Evolutionary conservation across 2,888 invertebrate species (phyloP).

Genomic region (Drosophila kuntzei): DNA sequence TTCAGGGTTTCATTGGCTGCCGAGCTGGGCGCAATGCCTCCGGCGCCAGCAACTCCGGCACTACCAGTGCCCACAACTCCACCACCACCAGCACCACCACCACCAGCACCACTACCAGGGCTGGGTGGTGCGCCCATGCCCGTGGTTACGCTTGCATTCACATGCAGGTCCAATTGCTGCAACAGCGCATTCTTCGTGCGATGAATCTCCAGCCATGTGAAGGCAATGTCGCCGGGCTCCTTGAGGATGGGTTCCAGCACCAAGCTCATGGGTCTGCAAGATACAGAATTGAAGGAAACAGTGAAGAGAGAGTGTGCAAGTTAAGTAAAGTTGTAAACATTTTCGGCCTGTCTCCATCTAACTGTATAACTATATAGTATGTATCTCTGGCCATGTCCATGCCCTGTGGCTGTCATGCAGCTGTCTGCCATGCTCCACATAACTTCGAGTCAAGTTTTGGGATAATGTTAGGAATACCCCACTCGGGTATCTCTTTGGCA

Average conservation of each 20-base stretch:
- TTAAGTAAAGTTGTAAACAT: conserved; percentile 60
- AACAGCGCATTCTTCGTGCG: conserved; percentile 88
- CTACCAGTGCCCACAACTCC: conserved; percentile 54
- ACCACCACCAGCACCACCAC: conserved; percentile 43
- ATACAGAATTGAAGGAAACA: conserved; percentile 2
- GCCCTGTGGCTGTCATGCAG: conserved; percentile 38
- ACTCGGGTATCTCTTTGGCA: conserved; percentile 32
- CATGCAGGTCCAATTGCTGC: conserved; percentile 87
- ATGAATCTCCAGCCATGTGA: conserved; percentile 91
- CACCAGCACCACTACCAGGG: conserved; percentile 21
- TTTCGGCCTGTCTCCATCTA: conserved; percentile 12
- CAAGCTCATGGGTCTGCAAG: conserved; percentile 87
- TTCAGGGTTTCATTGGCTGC: conserved; percentile 84
- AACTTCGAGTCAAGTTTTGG: conserved; percentile 60
- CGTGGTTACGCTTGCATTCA: conserved; percentile 81
- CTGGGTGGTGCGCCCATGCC: conserved; percentile 56
- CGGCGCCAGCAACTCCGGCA: conserved; percentile 55
- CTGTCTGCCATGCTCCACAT: conserved; percentile 60
- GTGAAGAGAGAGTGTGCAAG: conserved; percentile 8
- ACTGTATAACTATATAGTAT: no score
- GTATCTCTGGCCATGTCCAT: neutral
- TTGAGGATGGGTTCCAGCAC: conserved; percentile 89
- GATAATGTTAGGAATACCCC: conserved; percentile 28
- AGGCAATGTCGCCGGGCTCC: conserved; percentile 91
- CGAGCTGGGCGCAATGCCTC: conserved; percentile 47